Percentiles rank a stretch among this genome's conserved stretches.
Evolutionary conservation across 2,797 vertebrate species (phyloP).

Genomic region (Cephalopachus bancanus): DNA sequence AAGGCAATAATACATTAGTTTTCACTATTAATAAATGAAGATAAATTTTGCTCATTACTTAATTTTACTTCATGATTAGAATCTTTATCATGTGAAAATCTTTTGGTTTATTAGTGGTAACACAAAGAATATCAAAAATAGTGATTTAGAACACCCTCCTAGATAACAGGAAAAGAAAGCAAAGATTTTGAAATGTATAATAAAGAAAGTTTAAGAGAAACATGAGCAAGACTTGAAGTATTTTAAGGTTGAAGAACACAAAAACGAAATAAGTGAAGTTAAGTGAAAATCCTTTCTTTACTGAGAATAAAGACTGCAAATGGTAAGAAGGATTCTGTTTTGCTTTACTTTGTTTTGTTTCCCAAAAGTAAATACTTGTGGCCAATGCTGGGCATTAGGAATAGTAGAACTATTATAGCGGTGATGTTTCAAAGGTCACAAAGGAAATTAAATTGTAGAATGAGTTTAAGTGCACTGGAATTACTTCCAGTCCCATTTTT

Average conservation of each 20-base stretch:
- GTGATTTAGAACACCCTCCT: neutral
- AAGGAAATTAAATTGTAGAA: conserved; percentile 62
- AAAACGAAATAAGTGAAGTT: neutral
- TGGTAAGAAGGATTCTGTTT: neutral
- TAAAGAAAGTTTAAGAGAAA: neutral
- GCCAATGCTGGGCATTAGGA: conserved; percentile 35
- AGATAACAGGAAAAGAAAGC: neutral
- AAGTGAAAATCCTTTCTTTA: conserved; percentile 48
- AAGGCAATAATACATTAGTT: conserved; percentile 17
- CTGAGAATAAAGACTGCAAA: neutral
- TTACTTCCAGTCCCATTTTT: conserved; percentile 50
- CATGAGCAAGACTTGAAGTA: neutral
- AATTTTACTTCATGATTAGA: conserved; percentile 9
- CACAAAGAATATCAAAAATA: neutral
- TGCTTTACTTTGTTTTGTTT: conserved; percentile 8
- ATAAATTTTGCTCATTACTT: conserved; percentile 47
- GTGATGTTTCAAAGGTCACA: conserved; percentile 65
- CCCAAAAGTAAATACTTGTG: conserved; percentile 6
- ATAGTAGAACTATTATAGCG: conserved; percentile 49
- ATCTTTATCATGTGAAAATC: conserved; percentile 15
- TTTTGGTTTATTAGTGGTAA: conserved; percentile 13
- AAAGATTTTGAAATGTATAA: neutral
- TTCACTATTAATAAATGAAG: conserved; percentile 1
- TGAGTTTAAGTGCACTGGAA: conserved; percentile 59
- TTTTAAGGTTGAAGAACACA: conserved; percentile 44